A percentile compares a stretch with the other conserved stretches of the same genome.
phyloP scores from a whole-genome alignment of 1,140 invertebrate genomes.

The Dendrolimus punctatus region DNA sequence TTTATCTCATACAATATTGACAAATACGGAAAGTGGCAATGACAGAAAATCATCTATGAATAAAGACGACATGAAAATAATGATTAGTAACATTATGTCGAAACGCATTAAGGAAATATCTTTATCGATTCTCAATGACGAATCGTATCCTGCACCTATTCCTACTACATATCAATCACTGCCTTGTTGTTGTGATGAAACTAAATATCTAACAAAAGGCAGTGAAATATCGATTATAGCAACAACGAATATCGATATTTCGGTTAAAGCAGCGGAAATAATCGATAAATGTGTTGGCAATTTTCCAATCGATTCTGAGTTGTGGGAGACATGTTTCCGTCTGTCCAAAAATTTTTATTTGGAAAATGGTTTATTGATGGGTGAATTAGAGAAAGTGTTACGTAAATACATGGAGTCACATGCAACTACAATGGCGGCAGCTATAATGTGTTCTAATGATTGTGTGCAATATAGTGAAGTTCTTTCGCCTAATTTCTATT shows the following conservation, averaged over 20 bases:
- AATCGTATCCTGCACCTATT: slow-evolving; percentile 37
- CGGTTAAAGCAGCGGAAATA: slow-evolving; percentile 36
- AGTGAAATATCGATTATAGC: slow-evolving; percentile 11
- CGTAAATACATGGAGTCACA: slow-evolving; percentile 56
- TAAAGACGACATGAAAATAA: slow-evolving; percentile 6
- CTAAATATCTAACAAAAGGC: slow-evolving; percentile 34
- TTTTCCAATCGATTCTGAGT: slow-evolving; percentile 45
- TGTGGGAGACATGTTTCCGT: slow-evolving; percentile 57
- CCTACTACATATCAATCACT: slow-evolving; percentile 27
- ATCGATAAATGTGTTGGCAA: slow-evolving; percentile 54
- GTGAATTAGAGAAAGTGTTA: slow-evolving; percentile 46
- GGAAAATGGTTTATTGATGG: slow-evolving; percentile 42
- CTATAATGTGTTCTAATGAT: slow-evolving; percentile 59
- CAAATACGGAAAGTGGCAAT: slow-evolving; percentile 3
- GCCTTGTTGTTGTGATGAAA: slow-evolving; percentile 54
- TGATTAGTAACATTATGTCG: slow-evolving; percentile 9
- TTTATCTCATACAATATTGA: slow-evolving; percentile 17
- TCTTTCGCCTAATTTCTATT: slow-evolving; percentile 51
- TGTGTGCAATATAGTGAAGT: slow-evolving; percentile 52
- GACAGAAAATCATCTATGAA: not conserved
- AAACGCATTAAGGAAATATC: slow-evolving; percentile 53
- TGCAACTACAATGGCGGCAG: slow-evolving; percentile 48
- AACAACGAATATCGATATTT: slow-evolving; percentile 15
- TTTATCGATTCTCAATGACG: slow-evolving; percentile 47
- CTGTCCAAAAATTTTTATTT: slow-evolving; percentile 51